phyloP scores from a whole-genome alignment of 2,797 vertebrate genomes.

The Gymnocypris eckloni region DNA sequence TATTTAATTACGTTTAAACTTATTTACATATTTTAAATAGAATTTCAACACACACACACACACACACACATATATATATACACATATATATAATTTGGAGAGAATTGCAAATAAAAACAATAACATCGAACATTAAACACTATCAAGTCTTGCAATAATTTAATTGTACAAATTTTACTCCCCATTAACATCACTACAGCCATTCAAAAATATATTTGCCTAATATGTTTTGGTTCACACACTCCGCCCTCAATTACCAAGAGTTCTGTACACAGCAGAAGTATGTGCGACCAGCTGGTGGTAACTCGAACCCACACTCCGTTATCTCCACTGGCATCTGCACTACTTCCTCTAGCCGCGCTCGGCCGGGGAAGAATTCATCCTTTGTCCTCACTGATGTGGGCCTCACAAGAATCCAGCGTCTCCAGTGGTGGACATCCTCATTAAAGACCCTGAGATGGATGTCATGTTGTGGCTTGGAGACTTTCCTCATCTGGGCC shows the following conservation, averaged over 20 bases:
- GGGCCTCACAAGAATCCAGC: slow-evolving; percentile 49
- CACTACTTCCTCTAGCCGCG: slow-evolving; percentile 48
- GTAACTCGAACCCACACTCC: slow-evolving; percentile 46
- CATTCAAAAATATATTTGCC: not conserved
- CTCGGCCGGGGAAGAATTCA: slow-evolving; percentile 52
- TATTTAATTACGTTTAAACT: too few relatives aligned
- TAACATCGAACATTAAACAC: not conserved
- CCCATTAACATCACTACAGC: not conserved
- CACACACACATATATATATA: too few relatives aligned
- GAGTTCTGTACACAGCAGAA: slow-evolving; percentile 24
- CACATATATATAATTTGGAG: not conserved
- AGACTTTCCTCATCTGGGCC: slow-evolving; percentile 39
- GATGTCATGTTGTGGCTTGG: slow-evolving; percentile 43
- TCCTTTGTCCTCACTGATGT: slow-evolving; percentile 53
- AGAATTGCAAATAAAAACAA: not conserved
- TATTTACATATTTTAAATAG: too few relatives aligned
- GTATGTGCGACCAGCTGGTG: slow-evolving; percentile 53
- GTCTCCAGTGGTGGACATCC: slow-evolving; percentile 39
- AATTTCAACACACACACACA: too few relatives aligned
- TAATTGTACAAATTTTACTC: not conserved
- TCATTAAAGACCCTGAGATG: slow-evolving; percentile 45
- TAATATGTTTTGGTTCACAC: slow-evolving; percentile 27
- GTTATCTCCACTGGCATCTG: slow-evolving; percentile 60
- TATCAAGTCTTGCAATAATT: not conserved
- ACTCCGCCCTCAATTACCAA: slow-evolving; percentile 31